Conservation (phyloP, 2,113 vertebrate genomes). For the Gambusia affinis region DNA sequence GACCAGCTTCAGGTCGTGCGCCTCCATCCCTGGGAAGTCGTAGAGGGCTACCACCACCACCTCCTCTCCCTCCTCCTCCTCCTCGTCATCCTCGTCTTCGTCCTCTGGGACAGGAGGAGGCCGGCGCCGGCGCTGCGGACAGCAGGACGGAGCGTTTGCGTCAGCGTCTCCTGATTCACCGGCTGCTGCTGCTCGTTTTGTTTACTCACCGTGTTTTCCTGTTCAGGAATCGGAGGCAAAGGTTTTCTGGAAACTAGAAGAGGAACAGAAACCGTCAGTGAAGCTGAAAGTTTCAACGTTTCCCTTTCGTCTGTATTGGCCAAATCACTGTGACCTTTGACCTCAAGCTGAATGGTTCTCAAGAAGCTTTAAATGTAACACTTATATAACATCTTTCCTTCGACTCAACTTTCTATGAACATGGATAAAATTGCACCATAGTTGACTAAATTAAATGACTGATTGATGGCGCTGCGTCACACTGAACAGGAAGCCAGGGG, state of each 20-base stretch:
- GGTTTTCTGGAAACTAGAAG: constrained; percentile 83
- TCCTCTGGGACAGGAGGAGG: constrained; percentile 67
- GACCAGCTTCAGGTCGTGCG: constrained; percentile 87
- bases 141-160: neutral
- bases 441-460: neutral
- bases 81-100: neutral
- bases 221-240: constrained; percentile 83
- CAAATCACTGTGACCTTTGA: too few species aligned
- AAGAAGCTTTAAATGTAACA: too few species aligned
- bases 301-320: neutral
- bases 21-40: constrained; percentile 86
- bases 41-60: constrained; percentile 89
- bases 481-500: neutral
- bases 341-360: too few species aligned
- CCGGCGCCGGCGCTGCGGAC: constrained; percentile 23
- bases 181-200: neutral
- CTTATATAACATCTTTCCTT: too few species aligned
- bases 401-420: too few species aligned
- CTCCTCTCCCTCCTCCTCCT: neutral
- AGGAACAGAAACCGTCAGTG: constrained; percentile 50
- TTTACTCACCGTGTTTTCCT: constrained; percentile 67
- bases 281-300: constrained; percentile 1
- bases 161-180: neutral
- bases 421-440: neutral
- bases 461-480: neutral